A percentile compares a stretch with the other conserved stretches of the same genome.
Conservation (phyloP, 2,797 vertebrate species). For the Crocodylus rhombifer region DNA sequence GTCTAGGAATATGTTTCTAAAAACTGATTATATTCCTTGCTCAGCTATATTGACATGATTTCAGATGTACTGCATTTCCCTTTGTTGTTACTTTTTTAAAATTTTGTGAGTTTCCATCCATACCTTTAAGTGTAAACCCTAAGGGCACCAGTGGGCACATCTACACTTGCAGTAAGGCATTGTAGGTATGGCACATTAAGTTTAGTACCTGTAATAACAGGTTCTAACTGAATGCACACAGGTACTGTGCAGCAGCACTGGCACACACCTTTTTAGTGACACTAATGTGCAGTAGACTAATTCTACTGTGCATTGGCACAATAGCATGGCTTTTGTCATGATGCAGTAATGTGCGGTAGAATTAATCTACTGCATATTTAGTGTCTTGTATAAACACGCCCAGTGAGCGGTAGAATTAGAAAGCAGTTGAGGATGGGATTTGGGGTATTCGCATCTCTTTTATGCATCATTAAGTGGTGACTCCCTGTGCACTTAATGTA, state of each 20-base stretch:
- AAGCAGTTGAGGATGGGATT: conserved; percentile 24
- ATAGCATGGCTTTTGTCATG: too few species aligned
- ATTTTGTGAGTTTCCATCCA: conserved; percentile 35
- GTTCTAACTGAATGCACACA: too few species aligned
- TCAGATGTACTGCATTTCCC: not conserved
- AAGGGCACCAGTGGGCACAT: not conserved
- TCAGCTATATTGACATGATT: conserved; percentile 2
- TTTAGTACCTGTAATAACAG: too few species aligned
- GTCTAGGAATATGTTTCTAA: conserved; percentile 17
- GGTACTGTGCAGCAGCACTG: too few species aligned
- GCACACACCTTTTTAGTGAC: too few species aligned
- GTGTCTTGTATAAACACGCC: too few species aligned
- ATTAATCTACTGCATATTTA: too few species aligned
- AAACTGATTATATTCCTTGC: not conserved
- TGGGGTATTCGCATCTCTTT: not conserved
- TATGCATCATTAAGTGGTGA: conserved; percentile 20
- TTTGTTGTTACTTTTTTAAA: conserved; percentile 5
- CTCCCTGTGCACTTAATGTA: not conserved
- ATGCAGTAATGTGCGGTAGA: too few species aligned
- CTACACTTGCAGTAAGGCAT: too few species aligned
- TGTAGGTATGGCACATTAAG: too few species aligned
- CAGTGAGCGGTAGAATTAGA: not conserved
- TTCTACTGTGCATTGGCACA: too few species aligned
- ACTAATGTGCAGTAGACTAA: too few species aligned
- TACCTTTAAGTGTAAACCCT: conserved; percentile 32